Conservation (phyloP, 2,888 invertebrate species). For the Pseudococcus jackbeardsleyi region DNA sequence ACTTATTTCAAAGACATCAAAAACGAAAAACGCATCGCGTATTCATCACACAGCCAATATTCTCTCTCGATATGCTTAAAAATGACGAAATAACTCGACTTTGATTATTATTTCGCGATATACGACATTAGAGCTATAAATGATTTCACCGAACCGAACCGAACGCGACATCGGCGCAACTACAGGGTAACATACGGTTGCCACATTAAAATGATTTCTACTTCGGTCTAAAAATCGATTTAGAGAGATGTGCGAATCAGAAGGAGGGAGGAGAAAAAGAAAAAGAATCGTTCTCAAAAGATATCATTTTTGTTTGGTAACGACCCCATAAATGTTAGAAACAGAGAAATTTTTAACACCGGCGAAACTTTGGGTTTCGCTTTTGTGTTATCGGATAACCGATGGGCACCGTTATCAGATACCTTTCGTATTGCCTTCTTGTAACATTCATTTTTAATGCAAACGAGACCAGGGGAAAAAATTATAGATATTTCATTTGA, state of each 20-base stretch:
- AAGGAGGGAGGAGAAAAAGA: not conserved
- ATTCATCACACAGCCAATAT: not conserved
- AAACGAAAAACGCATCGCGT: not conserved
- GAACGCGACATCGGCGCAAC: conserved; percentile 22
- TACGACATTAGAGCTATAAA: conserved; percentile 25
- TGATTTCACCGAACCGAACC: not conserved
- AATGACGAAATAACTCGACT: not conserved
- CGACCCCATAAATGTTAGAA: conserved; percentile 39
- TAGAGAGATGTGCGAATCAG: not conserved
- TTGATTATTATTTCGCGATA: conserved; percentile 20
- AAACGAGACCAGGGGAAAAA: conserved; percentile 9
- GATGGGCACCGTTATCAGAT: conserved; percentile 51
- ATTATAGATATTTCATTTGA: conserved; percentile 12
- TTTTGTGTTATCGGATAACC: conserved; percentile 53
- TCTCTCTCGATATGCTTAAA: not conserved
- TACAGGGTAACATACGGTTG: conserved; percentile 28
- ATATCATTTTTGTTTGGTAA: conserved; percentile 34
- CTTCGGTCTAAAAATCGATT: conserved; percentile 24
- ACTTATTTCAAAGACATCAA: not conserved
- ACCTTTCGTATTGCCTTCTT: conserved; percentile 30
- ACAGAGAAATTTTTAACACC: not conserved
- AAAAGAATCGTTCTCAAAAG: conserved; percentile 52
- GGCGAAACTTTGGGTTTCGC: not conserved
- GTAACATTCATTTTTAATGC: conserved; percentile 35
- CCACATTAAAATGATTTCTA: conserved; percentile 35